A percentile compares a stretch with the other conserved stretches of the same genome.
These are phyloP conservation scores for Tyrophagus putrescentiae DNA, from an alignment of 1,140 invertebrate species.

Conservation along the genomic window DNA sequence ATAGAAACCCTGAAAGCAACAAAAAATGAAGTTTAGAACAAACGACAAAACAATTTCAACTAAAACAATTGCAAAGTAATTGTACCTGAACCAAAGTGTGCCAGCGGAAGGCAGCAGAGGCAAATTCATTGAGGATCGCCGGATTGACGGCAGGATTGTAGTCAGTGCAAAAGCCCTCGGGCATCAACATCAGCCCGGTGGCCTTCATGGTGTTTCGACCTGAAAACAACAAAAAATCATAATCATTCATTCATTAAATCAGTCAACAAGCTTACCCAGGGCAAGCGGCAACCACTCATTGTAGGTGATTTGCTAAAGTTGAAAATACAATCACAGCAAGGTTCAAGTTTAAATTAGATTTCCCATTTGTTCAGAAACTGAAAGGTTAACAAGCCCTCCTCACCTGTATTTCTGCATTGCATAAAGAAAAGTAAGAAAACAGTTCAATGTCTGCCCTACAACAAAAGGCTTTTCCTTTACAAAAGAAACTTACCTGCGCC, in stretches of 20 bases:
- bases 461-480: no score
- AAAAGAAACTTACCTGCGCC: no score
- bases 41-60: neutral
- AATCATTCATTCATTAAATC: neutral
- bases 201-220: conserved; percentile 30
- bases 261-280: conserved; percentile 41
- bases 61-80: no score
- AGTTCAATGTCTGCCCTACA: no score
- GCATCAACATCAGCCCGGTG: conserved; percentile 27
- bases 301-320: conserved; percentile 76
- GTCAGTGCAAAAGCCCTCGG: conserved; percentile 31
- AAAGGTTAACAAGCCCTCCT: no score
- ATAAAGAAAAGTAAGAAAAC: no score
- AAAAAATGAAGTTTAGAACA: conserved; percentile 2
- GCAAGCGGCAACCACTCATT: conserved; percentile 65
- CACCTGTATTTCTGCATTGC: no score
- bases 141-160: conserved; percentile 35
- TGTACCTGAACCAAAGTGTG: conserved; percentile 29
- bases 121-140: conserved; percentile 36
- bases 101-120: conserved; percentile 26
- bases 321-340: no score
- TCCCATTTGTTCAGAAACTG: no score
- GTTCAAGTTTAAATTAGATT: no score
- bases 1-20: conserved; percentile 9
- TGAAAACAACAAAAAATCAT: conserved; percentile 1